Evolutionary conservation across 1,140 invertebrate species (phyloP), one percentile per base, ranked within the genome.

Genomic region (Trigoniulus corallinus): DNA sequence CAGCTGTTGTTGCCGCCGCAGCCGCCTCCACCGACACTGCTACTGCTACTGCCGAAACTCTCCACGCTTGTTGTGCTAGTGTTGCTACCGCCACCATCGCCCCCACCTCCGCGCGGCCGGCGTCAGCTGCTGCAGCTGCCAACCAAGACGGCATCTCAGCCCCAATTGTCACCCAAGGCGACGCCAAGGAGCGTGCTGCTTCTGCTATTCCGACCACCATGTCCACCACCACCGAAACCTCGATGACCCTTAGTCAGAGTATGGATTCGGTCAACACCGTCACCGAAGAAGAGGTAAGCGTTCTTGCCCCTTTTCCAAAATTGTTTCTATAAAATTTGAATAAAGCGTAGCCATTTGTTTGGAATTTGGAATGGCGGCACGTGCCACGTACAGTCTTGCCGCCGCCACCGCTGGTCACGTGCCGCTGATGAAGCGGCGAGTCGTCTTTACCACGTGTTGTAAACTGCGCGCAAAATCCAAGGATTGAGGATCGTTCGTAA

Each of bases 251-350:
- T 53, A 79, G 76, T 56, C 84, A 89, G 72, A 88, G 84, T 72
- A 87, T 88, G 82, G 85, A 89, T 74, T 88, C 84, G 60, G 85
- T 89, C 66, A 88, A 87, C 72, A 88, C 84, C 56, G 82, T 81
- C 61, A 83, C 82, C 63, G 82, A 82, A 68, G 85, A 88, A 74
- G 85, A 88, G 76, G 84, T 88, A 83, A 84, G 53, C 7, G 7
- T 34, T 7, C 29, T 34, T 34, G 7, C 15, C 15, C 15, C 7
- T 34, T 34, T 34, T 34, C 7, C 15, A 34, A 15, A 34, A 34
- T 34, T 15, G 15, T 34, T 34, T 34, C 15, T 34, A 34, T 34
- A 34, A 34, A 34, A 15, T 34, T n/a, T n/a, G n/a, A n/a, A n/a
- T n/a, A n/a, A n/a, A n/a, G n/a, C n/a, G n/a, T n/a, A n/a, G n/a